phyloP scores from a whole-genome alignment of 2,888 invertebrate species.

The Tricholauxania praeusta region DNA sequence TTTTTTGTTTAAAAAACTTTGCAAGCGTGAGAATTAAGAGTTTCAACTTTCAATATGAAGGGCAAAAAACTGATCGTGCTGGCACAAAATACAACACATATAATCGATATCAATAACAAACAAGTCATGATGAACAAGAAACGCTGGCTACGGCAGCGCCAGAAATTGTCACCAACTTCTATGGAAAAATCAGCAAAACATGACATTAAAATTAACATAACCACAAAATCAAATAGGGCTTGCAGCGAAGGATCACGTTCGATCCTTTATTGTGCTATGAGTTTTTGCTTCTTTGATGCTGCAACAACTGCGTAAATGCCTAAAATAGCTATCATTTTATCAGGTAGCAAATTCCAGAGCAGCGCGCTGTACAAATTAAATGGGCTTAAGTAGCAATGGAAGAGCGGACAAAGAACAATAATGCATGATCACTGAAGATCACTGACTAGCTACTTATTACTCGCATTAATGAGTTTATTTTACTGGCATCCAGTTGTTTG shows the following conservation, averaged over 20 bases:
- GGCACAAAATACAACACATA: too few species aligned
- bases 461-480: constrained; percentile 50
- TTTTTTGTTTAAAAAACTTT: neutral
- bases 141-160: constrained; percentile 33
- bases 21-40: constrained; percentile 25
- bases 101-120: constrained; percentile 21
- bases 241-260: neutral
- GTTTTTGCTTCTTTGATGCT: neutral
- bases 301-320: constrained; percentile 34
- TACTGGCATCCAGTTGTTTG: constrained; percentile 47
- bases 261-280: too few species aligned
- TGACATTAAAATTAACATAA: constrained; percentile 37
- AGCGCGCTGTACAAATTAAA: constrained; percentile 35
- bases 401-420: neutral
- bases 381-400: neutral
- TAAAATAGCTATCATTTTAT: constrained; percentile 42
- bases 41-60: neutral
- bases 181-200: constrained; percentile 26
- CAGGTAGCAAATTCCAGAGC: constrained; percentile 44
- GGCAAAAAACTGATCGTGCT: too few species aligned
- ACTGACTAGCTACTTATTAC: constrained; percentile 7
- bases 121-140: constrained; percentile 20
- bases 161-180: constrained; percentile 47
- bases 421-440: neutral
- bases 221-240: constrained; percentile 9